Conservation (phyloP, 2,888 invertebrate species). For the Pammene fasciana region DNA sequence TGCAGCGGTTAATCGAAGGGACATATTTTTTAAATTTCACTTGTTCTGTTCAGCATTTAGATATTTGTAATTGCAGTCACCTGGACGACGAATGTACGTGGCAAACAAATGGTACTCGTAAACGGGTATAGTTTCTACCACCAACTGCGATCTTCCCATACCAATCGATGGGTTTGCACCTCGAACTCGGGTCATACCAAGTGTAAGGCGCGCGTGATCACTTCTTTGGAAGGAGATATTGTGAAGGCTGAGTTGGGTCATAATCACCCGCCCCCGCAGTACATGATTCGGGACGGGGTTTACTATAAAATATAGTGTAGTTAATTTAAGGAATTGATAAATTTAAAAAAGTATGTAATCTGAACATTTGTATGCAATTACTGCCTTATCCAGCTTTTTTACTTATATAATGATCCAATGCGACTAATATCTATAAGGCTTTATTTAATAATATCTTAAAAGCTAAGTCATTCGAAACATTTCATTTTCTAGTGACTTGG, state of each 20-base stretch:
- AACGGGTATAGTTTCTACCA: slow-evolving; percentile 21
- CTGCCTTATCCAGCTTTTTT: no score
- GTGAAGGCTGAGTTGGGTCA: slow-evolving; percentile 11
- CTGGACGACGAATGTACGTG: slow-evolving; percentile 21
- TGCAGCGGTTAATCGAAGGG: not conserved
- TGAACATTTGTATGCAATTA: no score
- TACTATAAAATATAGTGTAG: slow-evolving; percentile 2
- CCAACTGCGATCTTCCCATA: not conserved
- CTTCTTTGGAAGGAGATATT: slow-evolving; percentile 48
- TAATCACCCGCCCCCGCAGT: slow-evolving; percentile 13
- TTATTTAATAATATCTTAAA: no score
- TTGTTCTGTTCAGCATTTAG: not conserved
- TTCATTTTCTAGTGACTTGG: slow-evolving; percentile 12
- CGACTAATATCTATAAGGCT: no score
- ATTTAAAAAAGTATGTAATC: no score
- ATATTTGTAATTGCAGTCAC: slow-evolving; percentile 1
- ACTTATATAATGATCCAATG: no score
- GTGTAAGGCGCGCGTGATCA: slow-evolving; percentile 69
- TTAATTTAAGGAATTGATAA: no score
- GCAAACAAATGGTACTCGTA: slow-evolving; percentile 23
- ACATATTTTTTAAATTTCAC: not conserved
- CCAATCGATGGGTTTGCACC: slow-evolving; percentile 28
- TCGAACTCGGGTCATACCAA: not conserved
- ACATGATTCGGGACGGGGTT: slow-evolving; percentile 26
- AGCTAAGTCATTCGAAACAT: no score